These are phyloP conservation scores for Orestias chungarensis DNA, from an alignment of 2,797 vertebrate genomes.

Conservation along the genomic window DNA sequence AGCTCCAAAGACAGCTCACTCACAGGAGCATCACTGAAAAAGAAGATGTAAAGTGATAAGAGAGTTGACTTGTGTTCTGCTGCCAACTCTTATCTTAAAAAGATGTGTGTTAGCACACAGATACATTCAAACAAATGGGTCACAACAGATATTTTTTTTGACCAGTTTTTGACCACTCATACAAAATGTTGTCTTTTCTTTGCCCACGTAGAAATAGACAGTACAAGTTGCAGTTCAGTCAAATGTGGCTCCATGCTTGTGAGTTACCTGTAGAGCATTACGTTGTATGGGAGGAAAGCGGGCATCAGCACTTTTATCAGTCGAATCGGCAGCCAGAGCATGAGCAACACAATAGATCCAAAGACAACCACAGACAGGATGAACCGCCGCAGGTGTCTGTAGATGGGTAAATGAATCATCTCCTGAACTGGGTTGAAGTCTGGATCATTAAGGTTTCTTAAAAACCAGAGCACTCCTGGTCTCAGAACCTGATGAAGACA, in stretches of 20 bases:
- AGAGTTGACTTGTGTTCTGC: constrained; percentile 4
- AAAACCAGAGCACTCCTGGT: constrained; percentile 98
- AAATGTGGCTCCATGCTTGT: background rate
- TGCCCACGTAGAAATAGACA: background rate
- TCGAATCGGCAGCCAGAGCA: constrained; percentile 98
- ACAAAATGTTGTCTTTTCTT: background rate
- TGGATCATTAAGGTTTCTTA: constrained; percentile 98
- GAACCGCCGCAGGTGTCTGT: constrained; percentile 96
- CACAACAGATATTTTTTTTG: background rate
- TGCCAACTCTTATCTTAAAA: background rate
- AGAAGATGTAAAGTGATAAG: constrained; percentile 57
- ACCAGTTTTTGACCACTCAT: background rate
- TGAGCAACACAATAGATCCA: constrained; percentile 96
- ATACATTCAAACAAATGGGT: background rate
- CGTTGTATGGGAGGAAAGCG: constrained; percentile 96
- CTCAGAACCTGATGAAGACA: constrained; percentile 86
- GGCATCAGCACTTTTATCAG: constrained; percentile 95
- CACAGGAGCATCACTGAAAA: constrained; percentile 89
- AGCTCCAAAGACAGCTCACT: constrained; percentile 87
- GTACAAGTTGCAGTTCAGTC: background rate
- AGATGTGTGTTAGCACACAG: background rate
- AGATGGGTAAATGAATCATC: constrained; percentile 99
- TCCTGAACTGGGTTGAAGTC: constrained; percentile 99
- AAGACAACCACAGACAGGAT: constrained; percentile 99
- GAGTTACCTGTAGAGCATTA: constrained; percentile 98